Base-by-base conservation (phyloP, 2,888 invertebrate species). In the Xylota segnis region DNA sequence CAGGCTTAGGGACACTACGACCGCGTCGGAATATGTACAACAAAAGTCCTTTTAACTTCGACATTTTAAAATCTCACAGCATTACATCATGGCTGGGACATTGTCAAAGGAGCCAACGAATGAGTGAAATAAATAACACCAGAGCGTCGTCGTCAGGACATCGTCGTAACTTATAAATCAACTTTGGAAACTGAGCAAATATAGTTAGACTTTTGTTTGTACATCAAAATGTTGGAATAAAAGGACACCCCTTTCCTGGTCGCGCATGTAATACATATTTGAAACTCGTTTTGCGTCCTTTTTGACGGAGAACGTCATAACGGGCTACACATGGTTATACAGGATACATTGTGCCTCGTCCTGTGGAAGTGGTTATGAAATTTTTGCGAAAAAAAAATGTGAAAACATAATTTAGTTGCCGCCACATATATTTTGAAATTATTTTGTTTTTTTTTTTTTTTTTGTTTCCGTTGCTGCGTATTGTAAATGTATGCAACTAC, bases 81-180 rank as follows among this genome's bases (percentile, higher is more conserved):
- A 29, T 7, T 43, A 56, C 58, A 76, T 50, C 29, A 50, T 40
- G 58, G 29, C 47, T 29, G 37, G 59, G 5, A 9, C 45, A 65
- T 65, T 58, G 59, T 47, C 37, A 47, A 54, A 52, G 59, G 40
- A 56, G 12, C 54, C 32, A 47, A 58, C 2, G 2, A 23, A 23
- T 23, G 23, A 37, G 29, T 52, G 72, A 79, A 79, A 74, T 83
- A 74, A 78, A 74, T 65, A 83, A 74, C 32, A 18, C 9, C 37
- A 37, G 37, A 37, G 37, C 37, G 43, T n/a, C n/a, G n/a, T n/a
- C n/a, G n/a, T 43, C 43, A 43, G 32, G 68, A 54, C 63, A 63
- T 79, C 79, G 70, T 12, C 79, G 70, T 12, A 61, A 45, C 37
- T 29, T 54, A 47, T 83, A 83, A 83, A 79, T 79, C 68, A 79